These are phyloP conservation scores for Pangasianodon gigas DNA, from an alignment of 2,113 vertebrate species.

Conservation along the genomic window DNA sequence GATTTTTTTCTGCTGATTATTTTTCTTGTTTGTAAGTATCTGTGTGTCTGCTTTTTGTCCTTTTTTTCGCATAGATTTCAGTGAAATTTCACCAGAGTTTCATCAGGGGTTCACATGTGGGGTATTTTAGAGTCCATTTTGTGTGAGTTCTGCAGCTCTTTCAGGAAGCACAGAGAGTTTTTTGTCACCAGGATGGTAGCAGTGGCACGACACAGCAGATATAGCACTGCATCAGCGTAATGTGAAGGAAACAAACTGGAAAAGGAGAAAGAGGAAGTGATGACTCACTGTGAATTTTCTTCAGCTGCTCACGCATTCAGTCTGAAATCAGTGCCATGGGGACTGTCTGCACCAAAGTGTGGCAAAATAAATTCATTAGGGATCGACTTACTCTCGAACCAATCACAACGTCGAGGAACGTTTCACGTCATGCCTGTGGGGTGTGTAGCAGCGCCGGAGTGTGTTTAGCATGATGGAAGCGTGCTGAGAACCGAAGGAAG, in stretches of 20 bases:
- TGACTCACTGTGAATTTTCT: constrained; percentile 23
- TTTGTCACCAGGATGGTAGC: neutral
- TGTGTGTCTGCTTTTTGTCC: too few relatives aligned
- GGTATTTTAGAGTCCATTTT: neutral
- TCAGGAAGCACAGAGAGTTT: neutral
- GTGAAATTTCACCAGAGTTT: neutral
- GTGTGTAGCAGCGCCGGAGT: neutral
- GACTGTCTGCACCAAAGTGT: neutral
- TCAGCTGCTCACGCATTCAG: neutral
- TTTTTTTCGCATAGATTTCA: neutral
- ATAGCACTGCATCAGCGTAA: neutral
- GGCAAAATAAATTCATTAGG: constrained; percentile 1
- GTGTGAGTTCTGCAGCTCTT: neutral
- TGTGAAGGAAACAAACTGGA: neutral
- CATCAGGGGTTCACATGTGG: neutral
- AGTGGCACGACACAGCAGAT: neutral
- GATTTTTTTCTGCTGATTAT: too few relatives aligned
- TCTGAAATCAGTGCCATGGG: neutral
- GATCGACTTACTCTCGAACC: neutral
- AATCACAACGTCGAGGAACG: neutral
- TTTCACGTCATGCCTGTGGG: neutral
- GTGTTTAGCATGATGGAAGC: neutral
- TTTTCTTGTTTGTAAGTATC: neutral
- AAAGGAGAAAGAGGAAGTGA: constrained; percentile 24
- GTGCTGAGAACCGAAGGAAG: neutral